Conservation (phyloP, 2,888 invertebrate genomes). For the Mechanitis mazaeus region DNA sequence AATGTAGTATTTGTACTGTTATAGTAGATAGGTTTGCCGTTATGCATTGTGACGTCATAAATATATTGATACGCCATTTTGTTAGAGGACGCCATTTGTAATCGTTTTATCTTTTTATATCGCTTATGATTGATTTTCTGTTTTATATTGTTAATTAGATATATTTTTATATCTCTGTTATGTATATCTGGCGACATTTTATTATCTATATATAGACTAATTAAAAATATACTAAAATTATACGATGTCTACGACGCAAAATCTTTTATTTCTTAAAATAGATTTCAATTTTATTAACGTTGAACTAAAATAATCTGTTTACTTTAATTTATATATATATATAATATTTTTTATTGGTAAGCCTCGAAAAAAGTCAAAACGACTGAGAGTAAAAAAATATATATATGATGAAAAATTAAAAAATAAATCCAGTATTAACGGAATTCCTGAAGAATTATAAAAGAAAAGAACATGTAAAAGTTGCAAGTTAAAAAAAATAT, state of each 20-base stretch:
- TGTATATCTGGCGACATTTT: neutral
- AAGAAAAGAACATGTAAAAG: too few relatives aligned
- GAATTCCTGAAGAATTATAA: too few relatives aligned
- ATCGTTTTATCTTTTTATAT: slow-evolving; percentile 19
- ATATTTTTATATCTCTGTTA: neutral
- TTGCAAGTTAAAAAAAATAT: too few relatives aligned
- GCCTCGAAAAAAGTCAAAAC: too few relatives aligned
- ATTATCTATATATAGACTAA: neutral
- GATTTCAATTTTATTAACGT: too few relatives aligned
- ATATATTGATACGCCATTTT: slow-evolving; percentile 42
- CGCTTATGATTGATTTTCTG: slow-evolving; percentile 15
- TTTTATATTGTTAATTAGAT: slow-evolving; percentile 7
- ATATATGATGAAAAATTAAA: neutral
- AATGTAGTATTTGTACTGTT: neutral
- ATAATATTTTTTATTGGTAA: too few relatives aligned
- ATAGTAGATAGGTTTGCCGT: slow-evolving; percentile 15
- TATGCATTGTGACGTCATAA: slow-evolving; percentile 33
- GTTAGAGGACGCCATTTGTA: slow-evolving; percentile 29
- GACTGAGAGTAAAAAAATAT: too few relatives aligned
- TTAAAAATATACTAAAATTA: neutral
- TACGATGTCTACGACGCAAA: too few relatives aligned
- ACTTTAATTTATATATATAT: too few relatives aligned
- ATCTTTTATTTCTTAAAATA: too few relatives aligned
- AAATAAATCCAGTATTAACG: too few relatives aligned
- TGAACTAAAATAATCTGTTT: too few relatives aligned